Percentiles rank a stretch among this genome's conserved stretches.
Evolutionary conservation across 2,888 invertebrate species (phyloP).

Genomic region (Meteorus colon): DNA sequence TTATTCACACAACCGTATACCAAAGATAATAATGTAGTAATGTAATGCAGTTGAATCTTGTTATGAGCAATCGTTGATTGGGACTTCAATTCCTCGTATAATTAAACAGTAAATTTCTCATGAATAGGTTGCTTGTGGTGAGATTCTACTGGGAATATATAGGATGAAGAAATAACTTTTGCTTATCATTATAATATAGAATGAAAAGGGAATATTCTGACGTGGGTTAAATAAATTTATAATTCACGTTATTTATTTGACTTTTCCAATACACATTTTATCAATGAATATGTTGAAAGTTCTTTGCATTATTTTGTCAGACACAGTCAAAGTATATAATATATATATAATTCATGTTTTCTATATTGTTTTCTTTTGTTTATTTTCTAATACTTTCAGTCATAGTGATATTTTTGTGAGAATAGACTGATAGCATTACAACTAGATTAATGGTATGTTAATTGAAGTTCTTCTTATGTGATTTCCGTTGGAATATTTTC

Average conservation of each 20-base stretch:
- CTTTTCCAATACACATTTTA: background rate
- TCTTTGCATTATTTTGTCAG: background rate
- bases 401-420: constrained; percentile 62
- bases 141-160: background rate
- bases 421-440: constrained; percentile 66
- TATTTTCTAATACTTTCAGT: constrained; percentile 53
- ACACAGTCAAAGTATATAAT: background rate
- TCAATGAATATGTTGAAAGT: background rate
- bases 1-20: constrained; percentile 61
- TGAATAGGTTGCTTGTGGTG: too few relatives aligned
- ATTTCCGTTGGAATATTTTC: constrained; percentile 36
- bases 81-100: too few relatives aligned
- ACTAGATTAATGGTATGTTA: constrained; percentile 53
- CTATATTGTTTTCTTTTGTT: background rate
- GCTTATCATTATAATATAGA: constrained; percentile 10
- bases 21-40: constrained; percentile 64
- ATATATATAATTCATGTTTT: constrained; percentile 1
- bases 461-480: constrained; percentile 59
- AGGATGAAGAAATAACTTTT: background rate
- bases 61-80: too few relatives aligned
- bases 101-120: too few relatives aligned
- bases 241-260: background rate
- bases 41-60: constrained; percentile 38
- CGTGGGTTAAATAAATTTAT: constrained; percentile 7
- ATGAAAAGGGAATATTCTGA: constrained; percentile 20